phyloP scores from a whole-genome alignment of 2,888 invertebrate species.

The Phortica magna region DNA sequence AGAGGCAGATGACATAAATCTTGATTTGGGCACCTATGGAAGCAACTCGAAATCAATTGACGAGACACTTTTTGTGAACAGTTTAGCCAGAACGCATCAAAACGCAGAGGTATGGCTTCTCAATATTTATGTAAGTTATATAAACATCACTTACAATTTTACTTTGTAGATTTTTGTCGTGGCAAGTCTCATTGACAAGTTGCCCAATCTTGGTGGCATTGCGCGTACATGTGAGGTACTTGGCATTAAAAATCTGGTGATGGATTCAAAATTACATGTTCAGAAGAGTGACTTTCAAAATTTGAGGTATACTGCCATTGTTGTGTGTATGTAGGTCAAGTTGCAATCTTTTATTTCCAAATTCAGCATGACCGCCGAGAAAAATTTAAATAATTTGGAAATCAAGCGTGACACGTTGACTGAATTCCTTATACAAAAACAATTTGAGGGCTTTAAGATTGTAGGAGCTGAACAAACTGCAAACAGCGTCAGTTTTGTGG shows the following conservation, averaged over 20 bases:
- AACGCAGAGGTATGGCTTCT: not conserved
- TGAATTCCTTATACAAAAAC: slow-evolving; percentile 85
- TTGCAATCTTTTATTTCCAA: not conserved
- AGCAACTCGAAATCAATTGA: slow-evolving; percentile 4
- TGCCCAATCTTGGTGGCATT: slow-evolving; percentile 94
- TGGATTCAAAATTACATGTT: slow-evolving; percentile 83
- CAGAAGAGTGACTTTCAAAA: slow-evolving; percentile 90
- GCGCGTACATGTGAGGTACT: slow-evolving; percentile 96
- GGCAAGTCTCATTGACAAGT: slow-evolving; percentile 89
- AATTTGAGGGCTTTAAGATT: slow-evolving; percentile 84
- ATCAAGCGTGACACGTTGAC: slow-evolving; percentile 83
- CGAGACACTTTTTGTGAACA: not conserved
- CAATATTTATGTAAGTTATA: not conserved
- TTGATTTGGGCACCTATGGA: slow-evolving; percentile 8
- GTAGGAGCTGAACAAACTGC: slow-evolving; percentile 96
- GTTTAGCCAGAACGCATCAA: not conserved
- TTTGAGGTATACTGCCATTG: slow-evolving; percentile 79
- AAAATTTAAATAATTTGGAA: slow-evolving; percentile 89
- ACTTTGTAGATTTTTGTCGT: slow-evolving; percentile 82
- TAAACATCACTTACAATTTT: not conserved
- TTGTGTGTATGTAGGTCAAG: not conserved
- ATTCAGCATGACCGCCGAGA: slow-evolving; percentile 91
- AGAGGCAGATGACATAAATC: slow-evolving; percentile 13
- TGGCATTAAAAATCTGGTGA: slow-evolving; percentile 86
- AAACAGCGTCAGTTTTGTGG: slow-evolving; percentile 84